Evolutionary conservation across 2,113 vertebrate genomes (phyloP).

Genomic region (Cinclus cinclus): DNA sequence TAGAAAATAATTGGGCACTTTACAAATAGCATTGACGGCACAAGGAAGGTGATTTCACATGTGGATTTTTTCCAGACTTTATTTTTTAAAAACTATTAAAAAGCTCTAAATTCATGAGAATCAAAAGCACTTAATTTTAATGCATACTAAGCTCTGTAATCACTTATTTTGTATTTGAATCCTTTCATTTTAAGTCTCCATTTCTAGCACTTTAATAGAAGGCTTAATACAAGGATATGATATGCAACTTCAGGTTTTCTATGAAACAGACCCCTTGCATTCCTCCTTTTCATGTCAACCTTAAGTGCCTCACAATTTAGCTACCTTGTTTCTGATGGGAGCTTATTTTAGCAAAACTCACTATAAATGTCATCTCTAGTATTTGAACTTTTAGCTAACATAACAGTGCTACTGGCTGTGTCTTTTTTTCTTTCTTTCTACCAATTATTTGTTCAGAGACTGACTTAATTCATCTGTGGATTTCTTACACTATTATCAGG

Average conservation of each 20-base stretch:
- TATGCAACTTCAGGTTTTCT: constrained; percentile 69
- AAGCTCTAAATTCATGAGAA: constrained; percentile 40
- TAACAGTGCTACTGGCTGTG: constrained; percentile 28
- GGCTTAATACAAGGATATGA: constrained; percentile 71
- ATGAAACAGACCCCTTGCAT: constrained; percentile 49
- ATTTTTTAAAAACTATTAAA: constrained; percentile 34
- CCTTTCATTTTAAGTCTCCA: constrained; percentile 61
- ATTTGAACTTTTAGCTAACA: constrained; percentile 9
- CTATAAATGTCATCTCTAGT: constrained; percentile 7
- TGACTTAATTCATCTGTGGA: constrained; percentile 1
- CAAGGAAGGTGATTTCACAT: constrained; percentile 47
- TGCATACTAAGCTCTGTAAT: constrained; percentile 57
- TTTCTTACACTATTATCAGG: constrained; percentile 23
- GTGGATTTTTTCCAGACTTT: constrained; percentile 37
- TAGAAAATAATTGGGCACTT: constrained; percentile 68
- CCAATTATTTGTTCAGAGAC: neutral
- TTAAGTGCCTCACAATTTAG: constrained; percentile 78
- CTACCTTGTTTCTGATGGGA: constrained; percentile 67
- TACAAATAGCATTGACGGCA: constrained; percentile 55
- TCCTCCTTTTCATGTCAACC: constrained; percentile 67
- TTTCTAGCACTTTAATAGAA: constrained; percentile 73
- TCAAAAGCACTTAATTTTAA: constrained; percentile 63
- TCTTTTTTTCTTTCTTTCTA: neutral
- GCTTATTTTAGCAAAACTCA: constrained; percentile 64
- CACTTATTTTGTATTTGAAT: constrained; percentile 62